phyloP scores from a whole-genome alignment of 1,140 invertebrate species.

The Nasonia giraulti region DNA sequence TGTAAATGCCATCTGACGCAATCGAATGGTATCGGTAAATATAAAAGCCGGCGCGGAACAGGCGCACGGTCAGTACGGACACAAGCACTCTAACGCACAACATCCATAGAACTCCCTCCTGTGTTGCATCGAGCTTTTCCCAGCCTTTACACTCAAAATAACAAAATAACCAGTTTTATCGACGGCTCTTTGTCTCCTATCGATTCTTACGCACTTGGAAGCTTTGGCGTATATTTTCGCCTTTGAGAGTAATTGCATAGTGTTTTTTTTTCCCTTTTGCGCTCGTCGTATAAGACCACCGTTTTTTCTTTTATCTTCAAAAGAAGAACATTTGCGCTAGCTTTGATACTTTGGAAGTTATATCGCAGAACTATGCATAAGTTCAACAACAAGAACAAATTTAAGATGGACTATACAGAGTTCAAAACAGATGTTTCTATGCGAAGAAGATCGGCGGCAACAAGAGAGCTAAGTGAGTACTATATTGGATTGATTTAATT shows the following conservation, averaged over 20 bases:
- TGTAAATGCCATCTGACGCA: slow-evolving; percentile 69
- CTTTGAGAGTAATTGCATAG: neutral
- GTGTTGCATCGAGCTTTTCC: neutral
- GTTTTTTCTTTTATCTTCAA: too few species aligned
- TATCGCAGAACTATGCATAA: slow-evolving; percentile 18
- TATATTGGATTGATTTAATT: neutral
- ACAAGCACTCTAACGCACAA: slow-evolving; percentile 18
- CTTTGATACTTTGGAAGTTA: neutral
- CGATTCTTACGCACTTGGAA: neutral
- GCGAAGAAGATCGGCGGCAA: slow-evolving; percentile 63
- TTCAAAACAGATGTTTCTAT: slow-evolving; percentile 69
- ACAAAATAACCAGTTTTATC: neutral
- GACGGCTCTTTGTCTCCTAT: neutral
- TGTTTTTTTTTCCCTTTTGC: neutral
- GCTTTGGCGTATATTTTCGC: too few species aligned
- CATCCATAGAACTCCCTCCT: neutral
- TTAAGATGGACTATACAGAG: slow-evolving; percentile 66
- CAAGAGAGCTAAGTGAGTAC: slow-evolving; percentile 70
- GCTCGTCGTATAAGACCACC: too few species aligned
- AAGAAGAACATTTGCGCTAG: neutral
- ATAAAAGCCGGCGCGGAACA: slow-evolving; percentile 66
- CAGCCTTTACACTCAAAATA: neutral
- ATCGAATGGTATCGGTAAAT: slow-evolving; percentile 66
- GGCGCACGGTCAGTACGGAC: slow-evolving; percentile 62
- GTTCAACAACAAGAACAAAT: slow-evolving; percentile 48